A percentile compares a stretch with the other conserved stretches of the same genome.
These are phyloP conservation scores for Agelastica alni DNA, from an alignment of 2,888 invertebrate genomes.

Conservation along the genomic window DNA sequence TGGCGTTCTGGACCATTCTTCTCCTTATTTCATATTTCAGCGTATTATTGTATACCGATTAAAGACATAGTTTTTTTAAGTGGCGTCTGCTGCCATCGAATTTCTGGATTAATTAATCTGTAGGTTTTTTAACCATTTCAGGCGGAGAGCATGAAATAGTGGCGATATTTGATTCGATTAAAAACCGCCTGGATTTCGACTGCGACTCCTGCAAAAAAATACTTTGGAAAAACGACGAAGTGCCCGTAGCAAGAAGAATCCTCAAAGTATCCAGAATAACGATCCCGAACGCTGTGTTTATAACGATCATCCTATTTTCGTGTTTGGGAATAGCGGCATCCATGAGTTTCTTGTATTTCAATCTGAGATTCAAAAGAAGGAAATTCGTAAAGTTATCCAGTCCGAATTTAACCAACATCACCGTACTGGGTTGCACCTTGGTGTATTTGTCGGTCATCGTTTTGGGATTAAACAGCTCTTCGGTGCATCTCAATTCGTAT, in stretches of 20 bases:
- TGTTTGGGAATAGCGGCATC: slow-evolving; percentile 76
- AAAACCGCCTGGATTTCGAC: slow-evolving; percentile 65
- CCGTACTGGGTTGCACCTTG: slow-evolving; percentile 85
- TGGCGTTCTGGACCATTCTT: no score
- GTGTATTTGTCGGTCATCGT: slow-evolving; percentile 89
- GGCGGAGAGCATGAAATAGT: slow-evolving; percentile 73
- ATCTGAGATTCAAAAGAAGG: slow-evolving; percentile 79
- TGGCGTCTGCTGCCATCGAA: no score
- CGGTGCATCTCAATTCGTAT: slow-evolving; percentile 67
- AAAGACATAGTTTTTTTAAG: no score
- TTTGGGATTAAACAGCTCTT: slow-evolving; percentile 83
- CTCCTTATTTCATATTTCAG: no score
- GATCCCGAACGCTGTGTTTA: slow-evolving; percentile 76
- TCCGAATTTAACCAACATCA: slow-evolving; percentile 89
- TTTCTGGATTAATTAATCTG: no score
- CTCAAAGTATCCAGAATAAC: slow-evolving; percentile 76
- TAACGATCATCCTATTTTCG: slow-evolving; percentile 73
- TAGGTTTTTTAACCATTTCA: no score
- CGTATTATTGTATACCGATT: no score
- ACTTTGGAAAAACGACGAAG: slow-evolving; percentile 76
- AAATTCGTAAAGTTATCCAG: slow-evolving; percentile 91
- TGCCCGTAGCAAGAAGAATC: slow-evolving; percentile 79
- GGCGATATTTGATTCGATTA: slow-evolving; percentile 71
- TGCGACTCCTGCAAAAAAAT: slow-evolving; percentile 72
- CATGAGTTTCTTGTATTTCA: slow-evolving; percentile 77